Evolutionary conservation across 1,140 invertebrate genomes (phyloP), one percentile per base, ranked within the genome.

Genomic region (Scylla paramamosain): DNA sequence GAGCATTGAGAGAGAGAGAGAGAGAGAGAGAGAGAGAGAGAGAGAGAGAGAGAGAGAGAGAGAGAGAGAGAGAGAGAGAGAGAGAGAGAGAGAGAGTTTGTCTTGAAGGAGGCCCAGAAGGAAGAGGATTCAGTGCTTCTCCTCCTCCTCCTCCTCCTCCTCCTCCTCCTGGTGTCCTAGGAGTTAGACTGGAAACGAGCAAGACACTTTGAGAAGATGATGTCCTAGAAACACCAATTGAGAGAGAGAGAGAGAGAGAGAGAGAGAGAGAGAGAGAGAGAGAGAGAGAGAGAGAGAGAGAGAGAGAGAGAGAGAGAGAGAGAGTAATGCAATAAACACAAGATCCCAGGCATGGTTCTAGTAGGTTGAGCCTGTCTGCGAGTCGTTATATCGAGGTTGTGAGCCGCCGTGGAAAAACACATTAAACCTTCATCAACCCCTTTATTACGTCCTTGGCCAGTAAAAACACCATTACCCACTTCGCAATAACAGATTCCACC

Each of bases 41-140:
- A 87, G 84, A 87, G 84, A 84, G 83, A 84, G 83, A 84, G 83
- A 84, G 83, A 84, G 83, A 84, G 83, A 84, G 83, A 84, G 82
- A 83, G 82, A 83, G 82, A 83, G 82, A 83, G 82, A 83, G 82
- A 83, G 82, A 83, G 82, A 83, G 82, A 83, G 82, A 83, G 82
- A 83, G 82, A 83, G n/a, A 84, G 83, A 84, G 16, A 59, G 52
- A 59, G 52, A 59, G 52, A 59, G 52, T 14, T 59, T 59, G 2
- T 59, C 10, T 59, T 59, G 10, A 59, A 59, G 52, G 52, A 59
- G 52, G 52, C n/a, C 52, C 4, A 2, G 67, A 77, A 77, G 25
- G 20, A 77, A 77, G 10, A 20, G 84, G 12, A 7, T 31, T 87
- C 31, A 32, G 16, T 84, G 31, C 31, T 87, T 12, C 31, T 87